phyloP scores from a whole-genome alignment of 2,797 vertebrate genomes.

The Pelochelys cantorii region DNA sequence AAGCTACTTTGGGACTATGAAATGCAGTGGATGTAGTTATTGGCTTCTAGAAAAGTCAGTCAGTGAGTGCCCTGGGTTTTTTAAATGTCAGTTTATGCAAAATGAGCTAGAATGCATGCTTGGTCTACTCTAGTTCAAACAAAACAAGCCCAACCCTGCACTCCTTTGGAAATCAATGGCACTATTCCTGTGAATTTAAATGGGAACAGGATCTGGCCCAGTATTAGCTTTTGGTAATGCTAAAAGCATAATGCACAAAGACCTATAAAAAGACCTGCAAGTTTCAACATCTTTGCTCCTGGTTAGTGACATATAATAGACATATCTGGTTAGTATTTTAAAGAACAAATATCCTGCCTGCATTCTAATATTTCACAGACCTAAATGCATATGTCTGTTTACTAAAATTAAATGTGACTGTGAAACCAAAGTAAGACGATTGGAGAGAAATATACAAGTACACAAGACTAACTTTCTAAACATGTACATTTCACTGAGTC shows the following conservation, averaged over 20 bases:
- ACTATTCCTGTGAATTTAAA: background rate
- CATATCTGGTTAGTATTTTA: conserved; percentile 29
- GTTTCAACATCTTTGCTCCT: conserved; percentile 2
- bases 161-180: background rate
- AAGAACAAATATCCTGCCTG: background rate
- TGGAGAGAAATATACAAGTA: conserved; percentile 35
- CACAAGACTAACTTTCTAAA: conserved; percentile 20
- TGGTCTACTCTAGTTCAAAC: background rate
- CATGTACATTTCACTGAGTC: conserved; percentile 1
- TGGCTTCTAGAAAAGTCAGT: background rate
- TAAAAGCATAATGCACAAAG: background rate
- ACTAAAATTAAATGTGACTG: conserved; percentile 44
- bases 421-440: conserved; percentile 34
- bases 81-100: background rate
- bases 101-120: background rate
- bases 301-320: conserved; percentile 17
- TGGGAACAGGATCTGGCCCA: background rate
- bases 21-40: accelerated
- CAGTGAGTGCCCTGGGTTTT: background rate
- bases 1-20: background rate
- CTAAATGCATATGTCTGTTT: background rate
- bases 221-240: background rate
- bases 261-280: background rate
- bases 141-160: background rate
- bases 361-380: background rate